These are phyloP conservation scores for Episyrphus balteatus DNA, from an alignment of 1,140 invertebrate genomes.

Conservation along the genomic window DNA sequence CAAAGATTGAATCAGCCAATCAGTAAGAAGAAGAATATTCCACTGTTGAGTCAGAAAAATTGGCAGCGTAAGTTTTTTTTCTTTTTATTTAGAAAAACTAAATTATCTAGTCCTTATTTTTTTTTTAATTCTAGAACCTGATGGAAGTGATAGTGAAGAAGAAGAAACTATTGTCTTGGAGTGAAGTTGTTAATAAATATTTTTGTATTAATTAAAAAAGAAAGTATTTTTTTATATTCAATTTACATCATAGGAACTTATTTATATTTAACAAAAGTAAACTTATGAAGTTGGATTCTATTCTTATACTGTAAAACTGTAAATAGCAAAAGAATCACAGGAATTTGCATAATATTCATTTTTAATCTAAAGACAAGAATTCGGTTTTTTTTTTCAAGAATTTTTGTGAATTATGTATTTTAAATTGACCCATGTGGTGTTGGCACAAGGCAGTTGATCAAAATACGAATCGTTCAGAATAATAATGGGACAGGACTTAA, in stretches of 20 bases:
- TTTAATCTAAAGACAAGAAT: not conserved
- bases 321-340: not conserved
- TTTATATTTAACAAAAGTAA: not conserved
- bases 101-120: conserved; percentile 1
- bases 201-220: not conserved
- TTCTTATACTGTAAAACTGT: not conserved
- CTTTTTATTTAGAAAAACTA: not conserved
- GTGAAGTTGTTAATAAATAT: conserved; percentile 1
- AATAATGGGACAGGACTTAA: too few species aligned
- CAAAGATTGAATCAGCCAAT: conserved; percentile 2
- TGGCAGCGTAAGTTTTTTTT: not conserved
- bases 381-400: not conserved
- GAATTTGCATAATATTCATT: not conserved
- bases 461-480: too few species aligned
- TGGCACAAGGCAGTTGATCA: too few species aligned
- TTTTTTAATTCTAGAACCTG: conserved; percentile 1
- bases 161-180: conserved; percentile 4
- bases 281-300: not conserved
- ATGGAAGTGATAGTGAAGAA: conserved; percentile 9
- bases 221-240: conserved; percentile 1
- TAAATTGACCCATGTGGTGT: too few species aligned
- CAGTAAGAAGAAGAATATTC: conserved; percentile 5
- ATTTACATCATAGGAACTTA: not conserved
- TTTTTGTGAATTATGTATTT: not conserved
- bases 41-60: not conserved